phyloP scores from a whole-genome alignment of 2,888 invertebrate species.

The Scrobipalpa costella region DNA sequence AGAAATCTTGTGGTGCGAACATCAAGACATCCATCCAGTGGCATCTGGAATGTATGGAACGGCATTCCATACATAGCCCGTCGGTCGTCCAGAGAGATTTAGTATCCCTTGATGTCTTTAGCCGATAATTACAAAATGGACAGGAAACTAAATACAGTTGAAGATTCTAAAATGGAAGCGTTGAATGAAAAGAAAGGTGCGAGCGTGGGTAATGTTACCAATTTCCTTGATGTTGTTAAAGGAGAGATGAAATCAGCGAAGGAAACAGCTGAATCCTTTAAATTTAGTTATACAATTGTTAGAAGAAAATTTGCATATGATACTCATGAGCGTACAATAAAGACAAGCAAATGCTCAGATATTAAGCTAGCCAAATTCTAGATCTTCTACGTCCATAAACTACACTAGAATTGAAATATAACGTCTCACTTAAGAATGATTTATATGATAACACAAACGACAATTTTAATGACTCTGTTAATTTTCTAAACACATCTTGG shows the following conservation, averaged over 20 bases:
- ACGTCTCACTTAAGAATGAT: neutral
- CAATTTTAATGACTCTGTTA: slow-evolving; percentile 10
- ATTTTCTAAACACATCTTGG: slow-evolving; percentile 6
- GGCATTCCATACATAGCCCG: slow-evolving; percentile 15
- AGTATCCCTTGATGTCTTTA: slow-evolving; percentile 20
- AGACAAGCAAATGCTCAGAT: neutral
- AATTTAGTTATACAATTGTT: neutral
- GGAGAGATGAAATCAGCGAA: neutral
- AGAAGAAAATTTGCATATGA: neutral
- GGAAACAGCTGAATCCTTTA: neutral
- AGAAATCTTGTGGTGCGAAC: slow-evolving; percentile 18
- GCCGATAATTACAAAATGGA: slow-evolving; percentile 22
- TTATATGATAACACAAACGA: neutral
- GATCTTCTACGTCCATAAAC: neutral
- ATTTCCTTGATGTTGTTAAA: slow-evolving; percentile 6
- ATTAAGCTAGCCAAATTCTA: neutral
- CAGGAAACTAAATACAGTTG: slow-evolving; percentile 23
- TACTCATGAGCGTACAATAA: neutral
- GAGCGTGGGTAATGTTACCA: slow-evolving; percentile 5
- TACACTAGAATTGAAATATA: neutral
- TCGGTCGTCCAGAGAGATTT: slow-evolving; percentile 23
- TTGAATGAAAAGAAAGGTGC: slow-evolving; percentile 12
- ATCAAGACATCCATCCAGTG: slow-evolving; percentile 1
- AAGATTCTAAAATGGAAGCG: neutral
- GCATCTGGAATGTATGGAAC: neutral